These are phyloP conservation scores for Eulacestoma nigropectus DNA, from an alignment of 2,113 vertebrate species.

Conservation along the genomic window DNA sequence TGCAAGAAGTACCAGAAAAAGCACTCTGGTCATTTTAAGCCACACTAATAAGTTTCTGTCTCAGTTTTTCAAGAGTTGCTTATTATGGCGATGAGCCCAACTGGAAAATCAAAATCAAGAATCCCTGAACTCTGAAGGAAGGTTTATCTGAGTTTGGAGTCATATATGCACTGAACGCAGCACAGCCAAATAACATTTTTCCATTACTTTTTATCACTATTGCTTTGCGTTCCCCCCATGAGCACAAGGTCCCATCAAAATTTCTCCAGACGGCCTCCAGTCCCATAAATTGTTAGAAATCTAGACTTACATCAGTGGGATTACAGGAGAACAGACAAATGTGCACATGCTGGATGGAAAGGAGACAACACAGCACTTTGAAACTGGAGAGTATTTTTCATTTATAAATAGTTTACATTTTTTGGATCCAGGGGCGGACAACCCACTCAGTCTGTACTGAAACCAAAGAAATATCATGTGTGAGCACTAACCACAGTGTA, in stretches of 20 bases:
- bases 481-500: constrained; percentile 73
- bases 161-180: neutral
- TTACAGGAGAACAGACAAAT: constrained; percentile 68
- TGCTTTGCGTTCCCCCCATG: neutral
- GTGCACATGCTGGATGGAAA: constrained; percentile 40
- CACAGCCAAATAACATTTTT: constrained; percentile 26
- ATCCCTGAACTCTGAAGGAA: constrained; percentile 46
- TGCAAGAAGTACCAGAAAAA: neutral
- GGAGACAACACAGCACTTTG: constrained; percentile 63
- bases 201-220: constrained; percentile 57
- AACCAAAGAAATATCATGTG: constrained; percentile 72
- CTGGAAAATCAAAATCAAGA: constrained; percentile 6
- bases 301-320: constrained; percentile 54
- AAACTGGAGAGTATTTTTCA: constrained; percentile 70
- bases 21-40: neutral
- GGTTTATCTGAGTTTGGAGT: neutral
- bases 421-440: constrained; percentile 66
- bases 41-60: neutral
- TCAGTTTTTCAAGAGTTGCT: neutral
- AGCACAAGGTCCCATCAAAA: constrained; percentile 19
- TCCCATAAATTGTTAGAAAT: constrained; percentile 27
- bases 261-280: neutral
- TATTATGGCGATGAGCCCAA: constrained; percentile 39
- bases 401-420: constrained; percentile 80
- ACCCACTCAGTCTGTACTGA: constrained; percentile 68